A percentile compares a stretch with the other conserved stretches of the same genome.
These are phyloP conservation scores for Drosophila ogumai DNA, from an alignment of 1,140 invertebrate species.

Conservation along the genomic window DNA sequence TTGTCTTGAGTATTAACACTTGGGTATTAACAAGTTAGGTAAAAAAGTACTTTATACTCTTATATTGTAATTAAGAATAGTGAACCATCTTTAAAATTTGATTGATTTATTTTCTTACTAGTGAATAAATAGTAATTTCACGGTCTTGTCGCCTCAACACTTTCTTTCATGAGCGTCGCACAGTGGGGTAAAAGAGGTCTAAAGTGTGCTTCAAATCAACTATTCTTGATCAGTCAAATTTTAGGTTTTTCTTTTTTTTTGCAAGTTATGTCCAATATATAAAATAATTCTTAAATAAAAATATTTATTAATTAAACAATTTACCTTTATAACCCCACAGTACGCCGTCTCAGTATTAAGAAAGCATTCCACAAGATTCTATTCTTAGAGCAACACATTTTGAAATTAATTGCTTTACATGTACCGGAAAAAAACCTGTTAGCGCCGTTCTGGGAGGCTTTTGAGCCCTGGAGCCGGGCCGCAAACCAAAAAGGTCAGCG, in stretches of 20 bases:
- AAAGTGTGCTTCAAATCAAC: not conserved
- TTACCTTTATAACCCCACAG: not conserved
- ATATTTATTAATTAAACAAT: not conserved
- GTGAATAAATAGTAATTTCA: not conserved
- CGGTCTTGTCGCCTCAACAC: constrained; percentile 9
- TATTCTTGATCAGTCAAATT: not conserved
- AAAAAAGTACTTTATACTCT: not conserved
- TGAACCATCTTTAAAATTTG: not conserved
- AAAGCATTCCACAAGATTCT: constrained; percentile 11
- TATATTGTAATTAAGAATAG: not conserved
- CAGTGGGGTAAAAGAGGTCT: not conserved
- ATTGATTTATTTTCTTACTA: not conserved
- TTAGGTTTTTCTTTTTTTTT: not conserved
- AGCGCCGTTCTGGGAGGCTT: constrained; percentile 46
- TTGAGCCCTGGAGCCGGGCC: constrained; percentile 38
- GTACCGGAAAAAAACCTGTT: constrained; percentile 54
- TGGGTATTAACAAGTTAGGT: not conserved
- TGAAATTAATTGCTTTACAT: constrained; percentile 59
- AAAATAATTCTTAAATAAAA: too few relatives aligned
- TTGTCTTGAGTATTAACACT: not conserved
- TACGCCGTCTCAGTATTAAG: not conserved
- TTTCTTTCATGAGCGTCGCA: not conserved
- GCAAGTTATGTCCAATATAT: too few relatives aligned
- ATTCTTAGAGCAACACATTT: constrained; percentile 44
- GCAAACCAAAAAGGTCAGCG: constrained; percentile 63